These are phyloP conservation scores for Corvus cornix DNA, from an alignment of 2,113 vertebrate genomes.

Conservation along the genomic window DNA sequence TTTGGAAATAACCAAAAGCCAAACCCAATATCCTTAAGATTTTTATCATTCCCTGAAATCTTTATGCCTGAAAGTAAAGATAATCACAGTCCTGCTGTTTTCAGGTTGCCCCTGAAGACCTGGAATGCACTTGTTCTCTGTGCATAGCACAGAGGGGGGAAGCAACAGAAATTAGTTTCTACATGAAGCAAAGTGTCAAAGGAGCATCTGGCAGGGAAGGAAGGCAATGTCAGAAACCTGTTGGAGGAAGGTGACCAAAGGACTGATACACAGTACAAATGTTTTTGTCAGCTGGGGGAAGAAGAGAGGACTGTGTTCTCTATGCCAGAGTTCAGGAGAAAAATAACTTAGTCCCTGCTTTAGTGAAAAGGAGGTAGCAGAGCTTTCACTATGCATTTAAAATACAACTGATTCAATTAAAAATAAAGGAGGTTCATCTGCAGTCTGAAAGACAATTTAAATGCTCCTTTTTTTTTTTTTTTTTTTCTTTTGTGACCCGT, in stretches of 20 bases:
- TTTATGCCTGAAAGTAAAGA: not conserved
- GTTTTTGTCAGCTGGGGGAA: not conserved
- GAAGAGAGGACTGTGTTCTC: not conserved
- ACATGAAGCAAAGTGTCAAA: not conserved
- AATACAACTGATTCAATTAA: not conserved
- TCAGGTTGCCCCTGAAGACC: not conserved
- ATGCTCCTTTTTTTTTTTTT: not conserved
- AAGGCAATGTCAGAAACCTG: not conserved
- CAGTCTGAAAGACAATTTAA: not conserved
- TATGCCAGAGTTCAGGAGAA: not conserved
- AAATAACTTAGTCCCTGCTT: not conserved
- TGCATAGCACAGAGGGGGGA: not conserved
- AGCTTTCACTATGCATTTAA: not conserved
- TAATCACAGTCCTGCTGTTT: not conserved
- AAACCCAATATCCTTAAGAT: not conserved
- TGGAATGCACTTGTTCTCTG: rapidly evolving
- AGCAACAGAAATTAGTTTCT: not conserved
- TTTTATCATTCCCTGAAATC: not conserved
- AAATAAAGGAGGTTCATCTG: not conserved
- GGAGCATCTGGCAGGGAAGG: not conserved
- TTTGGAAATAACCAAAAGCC: not conserved
- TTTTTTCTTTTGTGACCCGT: not conserved
- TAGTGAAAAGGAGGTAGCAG: not conserved
- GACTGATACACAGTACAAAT: not conserved
- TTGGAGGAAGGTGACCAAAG: not conserved